Evolutionary conservation across 1,140 invertebrate genomes (phyloP), one percentile per base, ranked within the genome.

Genomic region (Heliconius melpomene): DNA sequence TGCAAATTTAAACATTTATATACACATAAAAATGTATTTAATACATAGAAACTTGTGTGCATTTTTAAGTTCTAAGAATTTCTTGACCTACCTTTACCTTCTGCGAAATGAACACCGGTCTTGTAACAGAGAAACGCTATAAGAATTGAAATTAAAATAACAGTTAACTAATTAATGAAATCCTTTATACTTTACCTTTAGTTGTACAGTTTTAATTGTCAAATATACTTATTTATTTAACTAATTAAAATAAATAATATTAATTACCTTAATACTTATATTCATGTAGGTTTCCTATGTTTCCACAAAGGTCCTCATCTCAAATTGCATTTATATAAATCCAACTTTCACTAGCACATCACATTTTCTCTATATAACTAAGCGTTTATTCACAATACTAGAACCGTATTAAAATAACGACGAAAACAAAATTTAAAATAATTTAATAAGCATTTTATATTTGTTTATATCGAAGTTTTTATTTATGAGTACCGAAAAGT

Each of bases 281-380:
- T 87, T 90, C 92, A 94, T 93, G 85, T 90, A 93, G 86, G 81
- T 80, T 80, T 80, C 72, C 88, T 89, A 89, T 84, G 85, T 88
- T 84, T 89, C 89, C 86, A 90, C 84, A 82, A 87, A 88, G 86
- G 86, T 88, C 89, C 88, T 88, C 92, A 94, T 94, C 87, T 92
- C 92, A 89, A 88, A 84, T 85, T 85, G 60, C 60, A 29, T 66
- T 83, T 85, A 90, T 90, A 84, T 85, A 80, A 73, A 66, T 29
- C 60, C 60, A 83, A 92, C 91, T 94, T 90, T 91, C 89, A 91
- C 88, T 82, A 84, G 86, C 86, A 92, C 91, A 87, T 86, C 82
- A 83, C 79, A 78, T 83, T 75, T 82, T 84, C 75, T 29, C 60
- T 60, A 72, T 46, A 40, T 50, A 75, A 77, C 66, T 20, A 11